Evolutionary conservation across 2,888 invertebrate genomes (phyloP), one percentile per base, ranked within the genome.

Genomic region (Entomobrya proxima): DNA sequence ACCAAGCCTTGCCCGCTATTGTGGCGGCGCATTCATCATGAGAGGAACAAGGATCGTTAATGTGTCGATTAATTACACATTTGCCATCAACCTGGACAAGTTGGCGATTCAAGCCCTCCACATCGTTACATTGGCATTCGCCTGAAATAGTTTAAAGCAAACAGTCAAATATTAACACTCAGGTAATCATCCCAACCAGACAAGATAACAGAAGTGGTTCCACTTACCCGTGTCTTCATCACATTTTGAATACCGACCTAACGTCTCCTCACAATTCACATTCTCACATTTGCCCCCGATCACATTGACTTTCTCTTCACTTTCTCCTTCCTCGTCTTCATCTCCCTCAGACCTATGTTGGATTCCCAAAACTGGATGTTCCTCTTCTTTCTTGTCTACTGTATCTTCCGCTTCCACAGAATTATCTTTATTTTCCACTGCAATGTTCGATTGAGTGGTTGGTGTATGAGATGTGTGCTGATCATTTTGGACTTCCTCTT

Each of bases 1-100:
- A 79, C 79, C 79, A 79, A 6, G 79, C 79, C 3, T 18, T 47
- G 7, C 79, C 79, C 4, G 21, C 21, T 18, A 79, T 79, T 6
- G 52, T 52, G 1, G 67, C 52, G n/a, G 50, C 11, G 21, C 79
- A 79, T 15, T 79, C 67, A 4, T 79, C 67, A 21, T 79, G 79
- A 21, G n/a, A n/a, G 5, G 50, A 50, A 37, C 79, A 79, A 15
- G 13, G 7, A 21, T 47, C 47, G 37, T 79, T 79, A 11, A 79
- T 79, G 24, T 67, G 32, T 21, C 69, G 47, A 9, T 35, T 24
- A 15, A 79, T 27, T 11, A n/a, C 32, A 27, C 79, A 79, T 5
- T 21, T 24, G n/a, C 52, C 67, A n/a, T 67, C 13, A 7, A 79
- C 15, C 6, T 21, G 5, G 1, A 18, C 21, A 11, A 52, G 15